Evolutionary conservation across 2,888 invertebrate species (phyloP).

Genomic region (Crioceris asparagi): DNA sequence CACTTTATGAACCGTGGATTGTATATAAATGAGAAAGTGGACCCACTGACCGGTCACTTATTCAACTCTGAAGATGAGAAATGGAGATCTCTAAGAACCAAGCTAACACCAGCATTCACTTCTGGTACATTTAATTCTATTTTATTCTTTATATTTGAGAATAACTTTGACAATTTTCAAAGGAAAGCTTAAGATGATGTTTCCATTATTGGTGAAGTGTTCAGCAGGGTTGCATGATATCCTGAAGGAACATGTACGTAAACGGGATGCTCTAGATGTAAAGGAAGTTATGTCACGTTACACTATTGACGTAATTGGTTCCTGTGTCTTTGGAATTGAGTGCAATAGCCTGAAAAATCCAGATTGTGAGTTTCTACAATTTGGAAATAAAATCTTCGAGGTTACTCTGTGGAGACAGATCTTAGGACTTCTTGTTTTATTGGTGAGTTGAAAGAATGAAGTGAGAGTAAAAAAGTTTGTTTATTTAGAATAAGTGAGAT

Average conservation of each 20-base stretch:
- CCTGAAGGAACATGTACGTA: constrained; percentile 9
- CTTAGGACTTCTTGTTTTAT: no score
- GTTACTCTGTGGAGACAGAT: no score
- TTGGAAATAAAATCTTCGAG: constrained; percentile 19
- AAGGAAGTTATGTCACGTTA: constrained; percentile 43
- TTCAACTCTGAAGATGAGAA: constrained; percentile 43
- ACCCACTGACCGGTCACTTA: constrained; percentile 46
- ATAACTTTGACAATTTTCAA: not conserved
- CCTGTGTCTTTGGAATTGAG: constrained; percentile 47
- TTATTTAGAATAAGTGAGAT: no score
- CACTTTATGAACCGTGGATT: constrained; percentile 49
- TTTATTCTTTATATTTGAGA: no score
- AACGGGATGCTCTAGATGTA: constrained; percentile 16
- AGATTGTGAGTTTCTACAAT: constrained; percentile 38
- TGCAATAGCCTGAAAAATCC: constrained; percentile 44
- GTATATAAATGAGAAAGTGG: constrained; percentile 45
- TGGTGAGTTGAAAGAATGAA: no score
- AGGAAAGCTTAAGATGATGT: constrained; percentile 56
- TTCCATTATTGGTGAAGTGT: constrained; percentile 45
- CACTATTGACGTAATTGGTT: constrained; percentile 47
- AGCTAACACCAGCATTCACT: constrained; percentile 48
- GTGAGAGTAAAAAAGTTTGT: no score
- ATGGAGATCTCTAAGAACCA: constrained; percentile 45
- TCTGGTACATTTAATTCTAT: constrained; percentile 34
- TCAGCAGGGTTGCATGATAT: constrained; percentile 18